Conservation (phyloP, 2,888 invertebrate genomes). For the Rhingia campestris region DNA sequence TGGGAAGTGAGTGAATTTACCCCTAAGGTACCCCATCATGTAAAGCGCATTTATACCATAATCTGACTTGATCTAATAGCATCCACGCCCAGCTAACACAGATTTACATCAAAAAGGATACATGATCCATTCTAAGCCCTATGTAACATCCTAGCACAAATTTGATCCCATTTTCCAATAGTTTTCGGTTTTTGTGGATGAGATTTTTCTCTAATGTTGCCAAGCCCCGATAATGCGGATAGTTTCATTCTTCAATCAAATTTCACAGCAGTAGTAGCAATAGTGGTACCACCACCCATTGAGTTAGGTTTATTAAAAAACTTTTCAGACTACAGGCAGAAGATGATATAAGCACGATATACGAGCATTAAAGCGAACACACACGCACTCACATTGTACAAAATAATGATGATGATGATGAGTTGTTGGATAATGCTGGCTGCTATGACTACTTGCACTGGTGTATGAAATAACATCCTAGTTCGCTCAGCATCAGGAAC, state of each 20-base stretch:
- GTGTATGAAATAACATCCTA: constrained; percentile 62
- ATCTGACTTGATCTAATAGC: too few species aligned
- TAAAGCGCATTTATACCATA: too few species aligned
- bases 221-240: background rate
- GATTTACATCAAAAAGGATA: too few species aligned
- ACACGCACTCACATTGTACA: background rate
- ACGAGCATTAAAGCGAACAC: constrained; percentile 5
- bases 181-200: constrained; percentile 4
- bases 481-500: constrained; percentile 52
- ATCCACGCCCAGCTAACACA: too few species aligned
- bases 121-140: too few species aligned
- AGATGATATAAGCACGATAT: constrained; percentile 44
- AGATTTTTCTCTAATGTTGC: background rate
- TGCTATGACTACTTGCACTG: background rate
- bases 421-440: background rate
- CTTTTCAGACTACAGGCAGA: constrained; percentile 64
- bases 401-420: constrained; percentile 17
- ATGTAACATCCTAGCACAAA: too few species aligned
- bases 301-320: constrained; percentile 70
- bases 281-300: constrained; percentile 46
- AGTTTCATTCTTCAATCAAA: constrained; percentile 59
- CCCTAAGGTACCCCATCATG: too few species aligned
- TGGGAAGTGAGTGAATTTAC: too few species aligned
- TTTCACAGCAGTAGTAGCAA: constrained; percentile 29
- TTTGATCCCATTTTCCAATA: too few species aligned